Conservation (phyloP, 2,797 vertebrate genomes). For the Callimico goeldii region DNA sequence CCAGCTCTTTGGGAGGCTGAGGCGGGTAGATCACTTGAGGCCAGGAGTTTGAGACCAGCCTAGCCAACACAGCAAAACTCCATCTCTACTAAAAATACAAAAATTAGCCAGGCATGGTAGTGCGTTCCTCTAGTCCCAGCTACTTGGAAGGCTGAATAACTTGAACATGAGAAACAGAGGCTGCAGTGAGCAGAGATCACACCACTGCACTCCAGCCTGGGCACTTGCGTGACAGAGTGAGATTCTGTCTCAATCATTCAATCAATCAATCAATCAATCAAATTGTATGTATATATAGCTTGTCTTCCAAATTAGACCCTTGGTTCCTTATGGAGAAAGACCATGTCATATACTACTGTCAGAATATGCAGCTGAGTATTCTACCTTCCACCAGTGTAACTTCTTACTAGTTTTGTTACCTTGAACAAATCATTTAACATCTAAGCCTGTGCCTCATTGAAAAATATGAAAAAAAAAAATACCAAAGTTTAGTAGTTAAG, state of each 20-base stretch:
- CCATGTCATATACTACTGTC: background rate
- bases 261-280: too few species aligned
- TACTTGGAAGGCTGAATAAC: background rate
- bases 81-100: background rate
- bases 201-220: background rate
- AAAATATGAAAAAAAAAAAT: background rate
- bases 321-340: background rate
- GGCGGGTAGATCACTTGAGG: background rate
- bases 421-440: conserved; percentile 35
- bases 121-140: background rate
- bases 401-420: background rate
- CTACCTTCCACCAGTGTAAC: background rate
- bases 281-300: background rate
- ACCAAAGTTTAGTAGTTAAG: background rate
- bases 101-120: fast-evolving
- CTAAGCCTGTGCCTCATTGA: background rate
- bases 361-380: background rate
- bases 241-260: too few species aligned
- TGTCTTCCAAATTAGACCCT: conserved; percentile 7
- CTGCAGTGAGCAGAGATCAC: background rate
- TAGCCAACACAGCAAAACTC: background rate
- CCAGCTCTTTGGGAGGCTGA: background rate
- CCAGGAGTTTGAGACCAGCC: background rate
- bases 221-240: background rate
- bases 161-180: background rate